These are phyloP conservation scores for Conistra vaccinii DNA, from an alignment of 2,888 invertebrate species.

Conservation along the genomic window DNA sequence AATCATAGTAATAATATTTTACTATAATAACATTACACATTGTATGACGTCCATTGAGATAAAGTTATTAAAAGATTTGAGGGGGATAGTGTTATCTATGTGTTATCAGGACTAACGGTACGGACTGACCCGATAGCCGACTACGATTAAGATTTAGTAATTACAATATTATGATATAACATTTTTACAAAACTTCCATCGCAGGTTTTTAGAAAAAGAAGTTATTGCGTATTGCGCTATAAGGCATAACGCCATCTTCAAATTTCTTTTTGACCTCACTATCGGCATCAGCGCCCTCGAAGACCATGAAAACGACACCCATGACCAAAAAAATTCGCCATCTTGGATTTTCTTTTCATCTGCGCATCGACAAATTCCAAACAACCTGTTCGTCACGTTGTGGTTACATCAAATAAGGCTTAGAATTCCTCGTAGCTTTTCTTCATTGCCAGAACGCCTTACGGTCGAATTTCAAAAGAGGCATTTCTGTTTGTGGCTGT, in stretches of 20 bases:
- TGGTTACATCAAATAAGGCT: background rate
- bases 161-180: conserved; percentile 10
- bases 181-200: background rate
- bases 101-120: conserved; percentile 24
- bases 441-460: background rate
- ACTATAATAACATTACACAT: conserved; percentile 13
- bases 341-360: background rate
- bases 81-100: conserved; percentile 32
- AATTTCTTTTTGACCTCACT: background rate
- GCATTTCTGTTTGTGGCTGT: background rate
- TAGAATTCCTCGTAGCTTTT: background rate
- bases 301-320: too few species aligned
- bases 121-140: conserved; percentile 23
- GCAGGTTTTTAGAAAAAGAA: background rate
- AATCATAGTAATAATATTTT: background rate
- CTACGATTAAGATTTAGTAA: conserved; percentile 4
- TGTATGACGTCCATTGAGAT: conserved; percentile 21
- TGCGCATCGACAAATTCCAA: background rate
- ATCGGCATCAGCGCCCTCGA: too few species aligned
- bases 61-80: conserved; percentile 40
- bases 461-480: background rate
- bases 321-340: background rate
- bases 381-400: background rate
- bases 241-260: background rate
- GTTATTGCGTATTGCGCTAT: background rate